A percentile compares a stretch with the other conserved stretches of the same genome.
Conservation (phyloP, 2,113 vertebrate genomes). For the Rallus limicola region DNA sequence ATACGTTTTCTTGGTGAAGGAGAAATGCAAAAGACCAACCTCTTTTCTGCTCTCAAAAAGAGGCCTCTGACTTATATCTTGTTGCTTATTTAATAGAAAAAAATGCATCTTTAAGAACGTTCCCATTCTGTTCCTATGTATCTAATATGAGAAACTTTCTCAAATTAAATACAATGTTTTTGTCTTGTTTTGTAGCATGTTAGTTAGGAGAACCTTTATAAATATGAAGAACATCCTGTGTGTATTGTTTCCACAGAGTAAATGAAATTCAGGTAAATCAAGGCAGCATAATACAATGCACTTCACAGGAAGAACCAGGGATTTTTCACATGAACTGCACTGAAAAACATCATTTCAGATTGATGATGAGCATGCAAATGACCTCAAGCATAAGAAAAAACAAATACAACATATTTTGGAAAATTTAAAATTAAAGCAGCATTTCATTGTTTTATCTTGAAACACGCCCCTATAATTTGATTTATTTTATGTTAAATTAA, state of each 20-base stretch:
- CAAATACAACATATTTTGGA: neutral
- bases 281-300: neutral
- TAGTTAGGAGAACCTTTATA: neutral
- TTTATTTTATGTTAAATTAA: neutral
- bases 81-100: neutral
- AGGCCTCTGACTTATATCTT: neutral
- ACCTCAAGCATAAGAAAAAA: neutral
- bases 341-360: neutral
- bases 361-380: neutral
- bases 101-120: neutral
- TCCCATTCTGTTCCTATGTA: neutral
- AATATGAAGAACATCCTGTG: neutral
- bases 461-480: neutral
- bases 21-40: neutral
- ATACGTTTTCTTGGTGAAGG: neutral
- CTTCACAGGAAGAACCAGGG: neutral
- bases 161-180: neutral
- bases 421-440: neutral
- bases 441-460: neutral
- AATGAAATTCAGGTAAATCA: neutral
- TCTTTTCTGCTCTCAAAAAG: neutral
- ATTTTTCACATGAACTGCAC: neutral
- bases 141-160: neutral
- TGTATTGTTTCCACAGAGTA: neutral
- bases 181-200: neutral